Evolutionary conservation across 23 tunicate species (phyloP).

Genomic region (Ascidia mentula): DNA sequence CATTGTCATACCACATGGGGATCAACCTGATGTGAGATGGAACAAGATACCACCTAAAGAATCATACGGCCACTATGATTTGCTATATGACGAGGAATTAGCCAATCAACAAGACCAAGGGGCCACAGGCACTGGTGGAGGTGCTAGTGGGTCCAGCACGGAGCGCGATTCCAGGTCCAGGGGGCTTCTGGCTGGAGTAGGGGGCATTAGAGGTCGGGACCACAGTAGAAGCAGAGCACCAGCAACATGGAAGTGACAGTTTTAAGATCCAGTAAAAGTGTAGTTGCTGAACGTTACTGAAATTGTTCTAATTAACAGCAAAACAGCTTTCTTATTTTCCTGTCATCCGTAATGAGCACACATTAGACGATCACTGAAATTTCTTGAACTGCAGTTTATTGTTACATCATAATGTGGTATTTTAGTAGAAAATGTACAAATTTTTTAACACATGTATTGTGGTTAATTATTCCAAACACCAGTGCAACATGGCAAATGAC

Average conservation of each 20-base stretch:
- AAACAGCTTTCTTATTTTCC: no score
- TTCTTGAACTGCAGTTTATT: no score
- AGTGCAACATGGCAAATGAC: background rate
- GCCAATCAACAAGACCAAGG: conserved; percentile 49
- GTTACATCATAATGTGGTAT: no score
- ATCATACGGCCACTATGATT: conserved; percentile 90
- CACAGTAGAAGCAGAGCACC: conserved; percentile 74
- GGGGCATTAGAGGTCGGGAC: conserved; percentile 75
- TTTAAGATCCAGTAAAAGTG: background rate
- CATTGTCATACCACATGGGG: conserved; percentile 86
- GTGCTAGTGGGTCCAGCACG: conserved; percentile 36
- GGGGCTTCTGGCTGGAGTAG: conserved; percentile 65
- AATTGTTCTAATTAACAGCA: no score
- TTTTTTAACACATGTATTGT: no score
- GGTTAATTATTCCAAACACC: no score
- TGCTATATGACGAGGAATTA: conserved; percentile 92
- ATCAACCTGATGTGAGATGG: conserved; percentile 94
- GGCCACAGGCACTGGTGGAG: conserved; percentile 26
- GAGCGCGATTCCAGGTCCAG: conserved; percentile 79
- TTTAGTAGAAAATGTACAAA: no score
- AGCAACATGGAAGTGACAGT: conserved; percentile 83
- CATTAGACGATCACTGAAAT: no score
- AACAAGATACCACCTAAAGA: conserved; percentile 86
- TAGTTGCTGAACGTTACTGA: background rate
- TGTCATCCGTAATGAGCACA: no score